phyloP scores from a whole-genome alignment of 2,113 vertebrate species.

The Cyprinus carpio region DNA sequence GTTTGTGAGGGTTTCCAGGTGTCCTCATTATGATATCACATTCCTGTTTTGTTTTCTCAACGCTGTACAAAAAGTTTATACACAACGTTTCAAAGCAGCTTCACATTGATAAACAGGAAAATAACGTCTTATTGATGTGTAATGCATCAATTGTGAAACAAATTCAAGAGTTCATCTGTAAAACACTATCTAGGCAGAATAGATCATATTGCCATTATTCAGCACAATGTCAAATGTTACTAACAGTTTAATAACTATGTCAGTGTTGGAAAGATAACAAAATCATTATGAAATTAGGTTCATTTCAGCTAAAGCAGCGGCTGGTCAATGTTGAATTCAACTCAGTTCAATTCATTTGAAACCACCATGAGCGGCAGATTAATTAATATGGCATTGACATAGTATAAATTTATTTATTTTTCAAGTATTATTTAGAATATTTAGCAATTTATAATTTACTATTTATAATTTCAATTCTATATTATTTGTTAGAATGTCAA shows the following conservation, averaged over 20 bases:
- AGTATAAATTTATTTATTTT: background rate
- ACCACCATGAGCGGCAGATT: background rate
- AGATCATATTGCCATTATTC: background rate
- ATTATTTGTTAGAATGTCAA: background rate
- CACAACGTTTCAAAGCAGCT: background rate
- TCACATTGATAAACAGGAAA: background rate
- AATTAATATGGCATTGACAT: background rate
- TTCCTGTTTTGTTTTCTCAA: background rate
- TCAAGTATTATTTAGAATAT: background rate
- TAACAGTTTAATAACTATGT: background rate
- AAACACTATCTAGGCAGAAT: background rate
- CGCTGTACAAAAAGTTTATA: background rate
- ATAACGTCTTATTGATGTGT: background rate
- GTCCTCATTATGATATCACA: background rate
- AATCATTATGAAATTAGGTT: background rate
- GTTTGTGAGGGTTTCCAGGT: too few species aligned
- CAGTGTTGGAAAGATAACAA: background rate
- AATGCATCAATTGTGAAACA: background rate
- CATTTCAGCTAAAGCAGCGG: background rate
- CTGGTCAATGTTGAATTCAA: background rate
- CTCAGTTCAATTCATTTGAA: background rate
- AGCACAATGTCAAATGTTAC: background rate
- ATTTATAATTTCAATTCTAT: too few species aligned
- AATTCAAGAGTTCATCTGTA: background rate
- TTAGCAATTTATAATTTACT: background rate